Conservation (phyloP, 2,797 vertebrate genomes). For the Crenuchus spilurus region DNA sequence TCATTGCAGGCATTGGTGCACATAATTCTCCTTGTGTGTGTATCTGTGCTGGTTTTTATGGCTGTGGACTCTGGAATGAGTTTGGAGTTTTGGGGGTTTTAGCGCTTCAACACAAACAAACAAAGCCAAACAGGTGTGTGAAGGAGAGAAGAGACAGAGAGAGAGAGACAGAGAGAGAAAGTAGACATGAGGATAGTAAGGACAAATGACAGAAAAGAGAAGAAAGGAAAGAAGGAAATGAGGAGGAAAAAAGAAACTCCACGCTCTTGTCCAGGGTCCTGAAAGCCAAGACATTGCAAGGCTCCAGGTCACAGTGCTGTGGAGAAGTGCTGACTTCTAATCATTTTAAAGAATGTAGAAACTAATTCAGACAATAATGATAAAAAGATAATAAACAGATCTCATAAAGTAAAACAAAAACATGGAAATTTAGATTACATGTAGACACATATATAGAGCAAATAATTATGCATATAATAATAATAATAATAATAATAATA, state of each 20-base stretch:
- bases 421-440: too few relatives aligned
- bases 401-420: too few relatives aligned
- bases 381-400: too few relatives aligned
- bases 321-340: background rate
- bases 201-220: background rate
- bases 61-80: background rate
- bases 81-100: background rate
- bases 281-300: constrained; percentile 48
- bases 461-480: too few relatives aligned
- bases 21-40: background rate
- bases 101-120: background rate
- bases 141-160: background rate
- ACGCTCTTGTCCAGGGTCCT: constrained; percentile 66
- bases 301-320: background rate
- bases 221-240: background rate
- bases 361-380: too few relatives aligned
- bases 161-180: too few relatives aligned
- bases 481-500: background rate
- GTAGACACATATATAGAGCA: too few relatives aligned
- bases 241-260: constrained; percentile 17
- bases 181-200: background rate
- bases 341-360: too few relatives aligned
- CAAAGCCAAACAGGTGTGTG: background rate
- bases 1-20: background rate
- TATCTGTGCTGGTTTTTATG: constrained; percentile 1